Evolutionary conservation across 2,888 invertebrate genomes (phyloP).

Genomic region (Eristalis pertinax): DNA sequence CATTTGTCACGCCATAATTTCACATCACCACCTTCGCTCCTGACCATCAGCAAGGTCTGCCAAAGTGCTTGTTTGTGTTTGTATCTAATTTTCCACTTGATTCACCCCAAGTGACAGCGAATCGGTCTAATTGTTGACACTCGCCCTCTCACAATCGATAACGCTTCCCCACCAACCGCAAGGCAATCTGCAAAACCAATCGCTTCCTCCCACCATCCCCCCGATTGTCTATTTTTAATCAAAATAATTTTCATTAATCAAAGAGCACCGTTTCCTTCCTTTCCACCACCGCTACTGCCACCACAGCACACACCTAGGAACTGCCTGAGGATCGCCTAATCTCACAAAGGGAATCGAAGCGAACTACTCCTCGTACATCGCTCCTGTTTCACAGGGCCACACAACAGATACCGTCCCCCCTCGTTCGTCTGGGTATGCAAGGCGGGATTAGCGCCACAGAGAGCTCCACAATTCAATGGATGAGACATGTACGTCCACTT

Average conservation of each 20-base stretch:
- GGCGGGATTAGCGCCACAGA: slow-evolving; percentile 12
- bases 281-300: not conserved
- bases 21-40: not conserved
- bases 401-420: not conserved
- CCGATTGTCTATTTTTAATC: not conserved
- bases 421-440: not conserved
- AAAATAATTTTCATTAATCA: slow-evolving; percentile 2
- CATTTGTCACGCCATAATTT: not conserved
- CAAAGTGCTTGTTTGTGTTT: not conserved
- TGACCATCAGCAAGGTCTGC: not conserved
- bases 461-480: not conserved
- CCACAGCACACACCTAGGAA: not conserved
- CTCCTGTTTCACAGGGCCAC: not conserved
- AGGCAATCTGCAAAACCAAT: not conserved
- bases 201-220: not conserved
- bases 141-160: not conserved
- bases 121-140: not conserved
- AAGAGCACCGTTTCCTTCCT: slow-evolving; percentile 7
- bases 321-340: not conserved
- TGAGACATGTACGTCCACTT: slow-evolving; percentile 10
- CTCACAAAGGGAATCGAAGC: slow-evolving; percentile 16
- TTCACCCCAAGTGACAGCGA: not conserved
- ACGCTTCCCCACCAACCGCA: not conserved
- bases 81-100: not conserved
- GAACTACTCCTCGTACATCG: not conserved